Conservation (phyloP, 37 sponge, comb jelly and placozoan genomes). For the Cliona cf. orientalis region DNA sequence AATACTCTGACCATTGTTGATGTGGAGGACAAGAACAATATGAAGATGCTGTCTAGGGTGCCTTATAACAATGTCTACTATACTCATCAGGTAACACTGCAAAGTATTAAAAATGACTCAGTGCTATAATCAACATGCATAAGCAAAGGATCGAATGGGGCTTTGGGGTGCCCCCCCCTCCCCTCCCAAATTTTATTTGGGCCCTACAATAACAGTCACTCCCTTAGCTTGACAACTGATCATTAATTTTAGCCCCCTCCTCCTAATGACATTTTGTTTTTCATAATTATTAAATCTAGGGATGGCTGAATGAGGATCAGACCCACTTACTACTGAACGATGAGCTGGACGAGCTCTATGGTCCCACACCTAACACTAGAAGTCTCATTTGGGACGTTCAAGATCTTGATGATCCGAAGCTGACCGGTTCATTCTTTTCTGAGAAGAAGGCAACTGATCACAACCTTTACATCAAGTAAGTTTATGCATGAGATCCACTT, state of each 20-base stretch:
- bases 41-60: conserved; percentile 42
- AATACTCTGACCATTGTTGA: conserved; percentile 80
- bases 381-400: conserved; percentile 73
- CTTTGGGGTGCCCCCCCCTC: background rate
- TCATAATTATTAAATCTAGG: conserved; percentile 43
- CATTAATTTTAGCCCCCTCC: too few relatives aligned
- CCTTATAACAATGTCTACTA: conserved; percentile 44
- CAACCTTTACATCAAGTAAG: conserved; percentile 80
- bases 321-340: conserved; percentile 66
- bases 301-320: conserved; percentile 81
- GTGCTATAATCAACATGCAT: too few relatives aligned
- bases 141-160: too few relatives aligned
- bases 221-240: too few relatives aligned
- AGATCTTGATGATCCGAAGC: conserved; percentile 33
- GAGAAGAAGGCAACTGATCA: conserved; percentile 59
- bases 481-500: too few relatives aligned
- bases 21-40: conserved; percentile 49
- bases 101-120: background rate
- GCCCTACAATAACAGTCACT: too few relatives aligned
- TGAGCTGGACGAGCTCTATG: conserved; percentile 75
- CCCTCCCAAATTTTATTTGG: background rate
- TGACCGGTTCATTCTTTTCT: conserved; percentile 37
- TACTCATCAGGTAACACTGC: conserved; percentile 61
- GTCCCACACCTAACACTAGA: conserved; percentile 44
- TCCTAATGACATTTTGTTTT: too few relatives aligned